Conservation (phyloP, 2,888 invertebrate species). For the Mesorhabditis spiculigera region DNA sequence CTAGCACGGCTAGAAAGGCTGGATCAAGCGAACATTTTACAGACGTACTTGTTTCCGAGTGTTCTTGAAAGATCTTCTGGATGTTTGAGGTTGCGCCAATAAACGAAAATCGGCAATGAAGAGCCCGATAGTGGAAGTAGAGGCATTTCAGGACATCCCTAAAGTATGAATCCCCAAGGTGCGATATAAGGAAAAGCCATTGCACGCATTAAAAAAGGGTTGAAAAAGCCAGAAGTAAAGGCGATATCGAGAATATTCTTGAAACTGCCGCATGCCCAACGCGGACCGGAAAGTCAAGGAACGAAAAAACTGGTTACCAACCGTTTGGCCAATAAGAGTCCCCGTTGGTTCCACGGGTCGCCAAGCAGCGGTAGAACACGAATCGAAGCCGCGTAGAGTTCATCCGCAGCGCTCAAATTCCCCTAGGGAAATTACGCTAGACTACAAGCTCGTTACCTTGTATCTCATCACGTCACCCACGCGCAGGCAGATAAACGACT, state of each 20-base stretch:
- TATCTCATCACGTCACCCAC: slow-evolving; percentile 40
- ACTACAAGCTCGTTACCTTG: slow-evolving; percentile 18
- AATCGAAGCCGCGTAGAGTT: slow-evolving; percentile 24
- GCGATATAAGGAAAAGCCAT: no score
- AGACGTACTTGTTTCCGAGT: background rate
- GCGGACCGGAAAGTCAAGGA: no score
- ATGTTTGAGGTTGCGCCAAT: background rate
- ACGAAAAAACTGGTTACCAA: background rate
- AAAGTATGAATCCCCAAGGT: background rate
- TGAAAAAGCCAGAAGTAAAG: no score
- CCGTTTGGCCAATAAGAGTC: slow-evolving; percentile 1
- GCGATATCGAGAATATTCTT: no score
- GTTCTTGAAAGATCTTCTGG: slow-evolving; percentile 2
- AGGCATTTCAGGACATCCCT: background rate
- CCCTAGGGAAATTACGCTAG: no score
- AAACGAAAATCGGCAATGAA: background rate
- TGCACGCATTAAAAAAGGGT: no score
- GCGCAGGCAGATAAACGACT: slow-evolving; percentile 22
- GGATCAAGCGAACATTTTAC: background rate
- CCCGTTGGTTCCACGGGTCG: slow-evolving; percentile 34
- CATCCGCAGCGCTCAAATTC: slow-evolving; percentile 8
- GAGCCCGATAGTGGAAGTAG: background rate
- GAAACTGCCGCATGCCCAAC: no score
- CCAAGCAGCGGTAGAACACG: slow-evolving; percentile 23
- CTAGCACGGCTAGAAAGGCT: background rate